phyloP scores from a whole-genome alignment of 2,888 invertebrate genomes.

The Leptinotarsa tumamoca region DNA sequence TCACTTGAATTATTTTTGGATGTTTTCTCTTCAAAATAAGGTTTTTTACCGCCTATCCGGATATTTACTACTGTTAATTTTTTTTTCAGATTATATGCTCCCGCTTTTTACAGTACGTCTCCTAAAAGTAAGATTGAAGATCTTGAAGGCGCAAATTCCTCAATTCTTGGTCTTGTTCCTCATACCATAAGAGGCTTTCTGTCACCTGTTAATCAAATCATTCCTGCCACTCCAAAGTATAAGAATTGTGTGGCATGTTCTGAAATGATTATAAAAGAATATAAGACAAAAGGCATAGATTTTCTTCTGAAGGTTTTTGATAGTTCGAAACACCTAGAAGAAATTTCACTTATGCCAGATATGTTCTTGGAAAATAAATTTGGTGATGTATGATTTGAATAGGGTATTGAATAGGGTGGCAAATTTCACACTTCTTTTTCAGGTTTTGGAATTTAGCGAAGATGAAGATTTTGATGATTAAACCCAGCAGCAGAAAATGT shows the following conservation, averaged over 20 bases:
- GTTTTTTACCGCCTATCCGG: background rate
- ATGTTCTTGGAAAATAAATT: slow-evolving; percentile 73
- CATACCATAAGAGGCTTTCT: slow-evolving; percentile 95
- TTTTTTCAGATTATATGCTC: slow-evolving; percentile 65
- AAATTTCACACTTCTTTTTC: slow-evolving; percentile 36
- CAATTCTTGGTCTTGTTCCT: slow-evolving; percentile 84
- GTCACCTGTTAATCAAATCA: slow-evolving; percentile 82
- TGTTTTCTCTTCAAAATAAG: background rate
- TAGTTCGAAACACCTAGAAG: slow-evolving; percentile 85
- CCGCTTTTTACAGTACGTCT: slow-evolving; percentile 73
- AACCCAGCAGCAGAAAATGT: background rate
- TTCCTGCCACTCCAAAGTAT: slow-evolving; percentile 89
- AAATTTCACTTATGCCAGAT: slow-evolving; percentile 83
- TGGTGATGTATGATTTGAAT: slow-evolving; percentile 68
- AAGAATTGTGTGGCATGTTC: slow-evolving; percentile 95
- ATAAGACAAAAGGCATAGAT: slow-evolving; percentile 71
- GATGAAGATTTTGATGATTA: slow-evolving; percentile 49
- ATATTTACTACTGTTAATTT: background rate
- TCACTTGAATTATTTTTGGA: no score
- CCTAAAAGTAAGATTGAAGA: slow-evolving; percentile 44
- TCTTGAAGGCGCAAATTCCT: slow-evolving; percentile 48
- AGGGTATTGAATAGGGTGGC: background rate
- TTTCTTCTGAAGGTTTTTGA: slow-evolving; percentile 86
- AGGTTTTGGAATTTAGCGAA: slow-evolving; percentile 58
- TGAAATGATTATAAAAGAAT: slow-evolving; percentile 68